These are phyloP conservation scores for Nowickia ferox DNA, from an alignment of 2,888 invertebrate genomes.

Conservation along the genomic window DNA sequence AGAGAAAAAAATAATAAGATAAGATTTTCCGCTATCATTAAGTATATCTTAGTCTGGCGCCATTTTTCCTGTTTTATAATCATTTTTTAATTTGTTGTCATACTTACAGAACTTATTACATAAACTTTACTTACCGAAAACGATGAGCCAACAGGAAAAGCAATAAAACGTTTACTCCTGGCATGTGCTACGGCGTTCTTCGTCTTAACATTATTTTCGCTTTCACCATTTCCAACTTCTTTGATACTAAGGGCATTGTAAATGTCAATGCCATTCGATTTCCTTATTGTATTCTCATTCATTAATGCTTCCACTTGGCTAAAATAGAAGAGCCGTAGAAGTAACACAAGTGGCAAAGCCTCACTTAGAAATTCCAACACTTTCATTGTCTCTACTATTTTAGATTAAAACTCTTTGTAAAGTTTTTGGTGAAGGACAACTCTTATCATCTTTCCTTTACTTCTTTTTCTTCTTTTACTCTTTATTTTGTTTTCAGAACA, in stretches of 20 bases:
- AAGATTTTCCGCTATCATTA: no score
- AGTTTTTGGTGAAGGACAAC: slow-evolving; percentile 13
- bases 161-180: slow-evolving; percentile 84
- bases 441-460: slow-evolving; percentile 20
- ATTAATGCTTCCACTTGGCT: slow-evolving; percentile 14
- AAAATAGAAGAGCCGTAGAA: slow-evolving; percentile 30
- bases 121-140: slow-evolving; percentile 83
- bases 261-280: slow-evolving; percentile 48
- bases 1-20: no score
- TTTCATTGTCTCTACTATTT: slow-evolving; percentile 56
- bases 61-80: no score
- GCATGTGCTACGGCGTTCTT: slow-evolving; percentile 67
- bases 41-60: no score
- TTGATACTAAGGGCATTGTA: not conserved
- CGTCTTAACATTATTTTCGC: not conserved
- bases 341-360: slow-evolving; percentile 33
- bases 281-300: slow-evolving; percentile 23
- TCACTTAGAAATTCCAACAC: slow-evolving; percentile 57
- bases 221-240: not conserved
- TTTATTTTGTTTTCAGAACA: slow-evolving; percentile 11
- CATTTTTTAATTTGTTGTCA: no score
- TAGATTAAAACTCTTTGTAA: slow-evolving; percentile 21
- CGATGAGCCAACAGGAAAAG: slow-evolving; percentile 85
- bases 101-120: no score
- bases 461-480: not conserved